Percentiles rank a stretch among this genome's conserved stretches.
These are phyloP conservation scores for Cygnus buccinator DNA, from an alignment of 2,113 vertebrate genomes.

Conservation along the genomic window DNA sequence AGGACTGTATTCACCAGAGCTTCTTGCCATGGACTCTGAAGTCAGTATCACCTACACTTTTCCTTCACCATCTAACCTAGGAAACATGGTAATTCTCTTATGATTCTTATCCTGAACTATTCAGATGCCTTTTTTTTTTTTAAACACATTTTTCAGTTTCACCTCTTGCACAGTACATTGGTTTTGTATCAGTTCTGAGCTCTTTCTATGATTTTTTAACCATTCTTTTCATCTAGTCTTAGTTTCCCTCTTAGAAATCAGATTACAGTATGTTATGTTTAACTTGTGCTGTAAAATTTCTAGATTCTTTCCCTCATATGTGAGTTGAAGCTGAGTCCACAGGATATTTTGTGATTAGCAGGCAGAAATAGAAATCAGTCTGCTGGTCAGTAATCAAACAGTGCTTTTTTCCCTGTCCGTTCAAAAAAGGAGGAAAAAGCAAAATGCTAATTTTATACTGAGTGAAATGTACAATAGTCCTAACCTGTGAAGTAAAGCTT, in stretches of 20 bases:
- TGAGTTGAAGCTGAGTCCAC: neutral
- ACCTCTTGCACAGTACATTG: neutral
- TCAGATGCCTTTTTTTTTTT: neutral
- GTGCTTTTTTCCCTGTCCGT: neutral
- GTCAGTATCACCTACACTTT: neutral
- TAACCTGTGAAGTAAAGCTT: neutral
- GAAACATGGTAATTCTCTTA: neutral
- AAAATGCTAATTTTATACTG: neutral
- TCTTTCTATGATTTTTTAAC: rapidly evolving
- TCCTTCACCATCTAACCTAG: neutral
- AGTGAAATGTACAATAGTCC: neutral
- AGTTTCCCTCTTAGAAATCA: neutral
- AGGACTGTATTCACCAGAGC: rapidly evolving
- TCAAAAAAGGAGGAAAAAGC: neutral
- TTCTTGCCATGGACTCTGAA: neutral
- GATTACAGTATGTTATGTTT: neutral
- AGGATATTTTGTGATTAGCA: neutral
- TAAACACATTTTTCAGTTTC: neutral
- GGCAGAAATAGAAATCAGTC: neutral
- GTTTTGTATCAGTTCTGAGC: neutral
- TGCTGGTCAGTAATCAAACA: slow-evolving; percentile 1
- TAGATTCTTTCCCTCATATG: neutral
- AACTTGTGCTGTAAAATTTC: neutral
- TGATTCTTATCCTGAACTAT: neutral
- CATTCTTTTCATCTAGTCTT: neutral